Base-by-base conservation (phyloP, 1,140 invertebrate genomes). In the Drosophila ironensis region DNA sequence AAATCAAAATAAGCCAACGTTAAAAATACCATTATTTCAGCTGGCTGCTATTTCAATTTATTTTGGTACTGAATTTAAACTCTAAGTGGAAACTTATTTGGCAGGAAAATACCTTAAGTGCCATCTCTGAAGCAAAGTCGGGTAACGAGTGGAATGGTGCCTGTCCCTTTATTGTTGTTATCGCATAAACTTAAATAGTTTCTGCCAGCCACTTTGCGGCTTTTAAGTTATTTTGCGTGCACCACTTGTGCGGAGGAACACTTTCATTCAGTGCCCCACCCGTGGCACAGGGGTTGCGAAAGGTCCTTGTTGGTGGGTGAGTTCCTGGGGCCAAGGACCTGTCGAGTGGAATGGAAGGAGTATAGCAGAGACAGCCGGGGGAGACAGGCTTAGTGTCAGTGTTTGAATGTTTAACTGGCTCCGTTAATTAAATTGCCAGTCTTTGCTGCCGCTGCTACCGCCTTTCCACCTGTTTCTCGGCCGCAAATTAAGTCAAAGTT, bases 151-250 rank as follows among this genome's bases (percentile, higher is more conserved):
- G 9, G 37, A 45, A 17, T 56, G 53, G 66, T 11, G 4, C 19
- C 30, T 67, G 54, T 53, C 40, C 46, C 68, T 72, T 84, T 77
- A 77, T 78, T 82, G 78, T 84, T 72, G 69, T 84, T 78, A 82
- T 82, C 73, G 69, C 63, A 81, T 81, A 75, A 81, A 81, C 78
- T 78, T 84, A 82, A 82, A 82, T 82, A 82, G 78, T 82, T 82
- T 82, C 61, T 82, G 71, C 78, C 78, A 84, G 78, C 78, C 78
- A 84, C 78, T 82, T 82, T 84, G 78, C 73, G 78, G 78, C 73
- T 82, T 82, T 82, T 82, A 82, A 84, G 73, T 82, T 82, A 82
- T 82, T 82, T 82, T 82, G 78, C 78, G 78, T 82, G 78, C 73
- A 51, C 63, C 69, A 82, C 77, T 82, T 67, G 67, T 82, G 78